These are phyloP conservation scores for Byasa hedistus DNA, from an alignment of 2,888 invertebrate genomes.

Conservation along the genomic window DNA sequence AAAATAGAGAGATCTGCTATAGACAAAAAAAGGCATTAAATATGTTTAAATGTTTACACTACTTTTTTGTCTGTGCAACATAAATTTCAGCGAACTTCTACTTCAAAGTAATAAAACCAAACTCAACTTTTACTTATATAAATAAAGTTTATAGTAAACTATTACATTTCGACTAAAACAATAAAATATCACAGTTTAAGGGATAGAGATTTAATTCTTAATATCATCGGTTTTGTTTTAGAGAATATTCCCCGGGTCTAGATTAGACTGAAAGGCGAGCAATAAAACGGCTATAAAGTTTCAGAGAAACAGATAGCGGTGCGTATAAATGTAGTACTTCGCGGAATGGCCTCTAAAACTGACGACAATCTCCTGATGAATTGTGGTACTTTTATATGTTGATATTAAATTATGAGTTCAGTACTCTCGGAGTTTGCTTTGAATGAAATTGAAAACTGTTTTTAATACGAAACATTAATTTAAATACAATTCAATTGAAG, in stretches of 20 bases:
- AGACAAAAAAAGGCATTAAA: no score
- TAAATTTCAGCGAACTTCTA: no score
- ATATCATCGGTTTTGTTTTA: slow-evolving; percentile 28
- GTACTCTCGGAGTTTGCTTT: not conserved
- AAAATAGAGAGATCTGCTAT: no score
- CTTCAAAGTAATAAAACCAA: no score
- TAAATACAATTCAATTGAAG: no score
- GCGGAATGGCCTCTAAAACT: slow-evolving; percentile 49
- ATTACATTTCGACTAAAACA: not conserved
- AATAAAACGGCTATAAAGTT: slow-evolving; percentile 44
- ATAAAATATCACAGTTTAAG: not conserved
- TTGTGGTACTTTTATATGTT: slow-evolving; percentile 34
- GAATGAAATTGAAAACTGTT: not conserved
- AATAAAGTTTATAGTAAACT: no score
- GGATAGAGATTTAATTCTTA: slow-evolving; percentile 5
- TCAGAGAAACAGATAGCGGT: slow-evolving; percentile 43
- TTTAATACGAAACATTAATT: no score
- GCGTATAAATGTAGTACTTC: slow-evolving; percentile 46
- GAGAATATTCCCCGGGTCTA: slow-evolving; percentile 2
- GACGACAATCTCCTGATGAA: slow-evolving; percentile 40
- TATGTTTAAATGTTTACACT: no score
- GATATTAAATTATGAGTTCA: slow-evolving; percentile 15
- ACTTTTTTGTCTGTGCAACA: no score
- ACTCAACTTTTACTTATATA: no score
- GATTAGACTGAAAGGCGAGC: slow-evolving; percentile 43